Evolutionary conservation across 2,797 vertebrate genomes (phyloP).

Genomic region (Crenichthys baileyi): DNA sequence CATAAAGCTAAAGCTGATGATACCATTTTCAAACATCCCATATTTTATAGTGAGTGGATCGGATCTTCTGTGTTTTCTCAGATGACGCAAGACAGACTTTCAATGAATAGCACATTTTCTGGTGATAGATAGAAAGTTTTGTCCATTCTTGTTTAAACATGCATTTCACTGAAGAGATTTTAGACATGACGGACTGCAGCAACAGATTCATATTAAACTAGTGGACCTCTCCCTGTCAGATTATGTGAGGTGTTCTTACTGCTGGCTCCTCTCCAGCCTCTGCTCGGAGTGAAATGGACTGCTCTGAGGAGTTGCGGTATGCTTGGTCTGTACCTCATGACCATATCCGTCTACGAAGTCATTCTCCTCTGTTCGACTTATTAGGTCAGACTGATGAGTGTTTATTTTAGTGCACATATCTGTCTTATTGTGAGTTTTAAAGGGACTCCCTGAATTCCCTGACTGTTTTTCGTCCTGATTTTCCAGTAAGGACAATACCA

Average conservation of each 20-base stretch:
- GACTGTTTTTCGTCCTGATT: not conserved
- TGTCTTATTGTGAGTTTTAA: constrained; percentile 45
- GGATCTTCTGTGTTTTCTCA: not conserved
- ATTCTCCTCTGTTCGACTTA: constrained; percentile 61
- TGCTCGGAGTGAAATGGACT: constrained; percentile 44
- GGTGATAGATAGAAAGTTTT: not conserved
- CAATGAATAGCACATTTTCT: not conserved
- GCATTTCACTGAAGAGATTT: not conserved
- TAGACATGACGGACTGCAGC: not conserved
- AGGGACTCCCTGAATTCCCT: constrained; percentile 12
- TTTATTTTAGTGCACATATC: constrained; percentile 56
- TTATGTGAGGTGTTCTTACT: constrained; percentile 7
- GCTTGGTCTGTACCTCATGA: constrained; percentile 58
- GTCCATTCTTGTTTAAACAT: not conserved
- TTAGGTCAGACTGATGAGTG: constrained; percentile 70
- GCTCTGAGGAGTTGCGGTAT: constrained; percentile 46
- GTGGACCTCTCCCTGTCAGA: not conserved
- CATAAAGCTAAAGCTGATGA: not conserved
- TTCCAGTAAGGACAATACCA: constrained; percentile 3
- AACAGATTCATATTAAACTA: not conserved
- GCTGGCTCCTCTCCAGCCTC: constrained; percentile 25
- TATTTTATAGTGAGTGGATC: not conserved
- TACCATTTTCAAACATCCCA: not conserved
- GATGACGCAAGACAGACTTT: not conserved
- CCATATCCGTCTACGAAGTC: constrained; percentile 55